Conservation (phyloP, 2,797 vertebrate genomes). For the Sibirionetta formosa region DNA sequence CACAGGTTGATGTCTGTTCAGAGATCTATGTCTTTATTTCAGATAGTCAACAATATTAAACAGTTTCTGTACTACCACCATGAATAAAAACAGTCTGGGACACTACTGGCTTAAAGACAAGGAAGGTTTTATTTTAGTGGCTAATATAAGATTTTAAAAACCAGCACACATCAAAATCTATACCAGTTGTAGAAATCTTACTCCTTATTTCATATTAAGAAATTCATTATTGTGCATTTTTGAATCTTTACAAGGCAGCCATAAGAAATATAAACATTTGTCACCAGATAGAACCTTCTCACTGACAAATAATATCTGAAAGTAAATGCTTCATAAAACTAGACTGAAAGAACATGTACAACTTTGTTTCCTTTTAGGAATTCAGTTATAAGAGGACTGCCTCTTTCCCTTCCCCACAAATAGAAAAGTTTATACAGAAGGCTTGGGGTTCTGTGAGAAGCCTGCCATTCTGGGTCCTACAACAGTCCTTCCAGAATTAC, state of each 20-base stretch:
- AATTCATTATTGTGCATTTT: constrained; percentile 78
- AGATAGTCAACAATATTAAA: neutral
- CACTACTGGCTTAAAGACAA: constrained; percentile 75
- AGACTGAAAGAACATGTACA: constrained; percentile 61
- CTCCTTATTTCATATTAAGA: constrained; percentile 73
- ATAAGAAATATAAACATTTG: constrained; percentile 77
- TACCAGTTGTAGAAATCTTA: constrained; percentile 81
- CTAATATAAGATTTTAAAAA: constrained; percentile 80
- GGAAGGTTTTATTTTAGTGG: constrained; percentile 81
- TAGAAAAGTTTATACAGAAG: constrained; percentile 41
- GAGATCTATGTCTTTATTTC: neutral
- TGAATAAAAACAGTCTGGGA: constrained; percentile 11
- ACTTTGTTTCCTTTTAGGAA: constrained; percentile 39
- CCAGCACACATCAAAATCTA: constrained; percentile 83
- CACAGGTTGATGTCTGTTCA: neutral
- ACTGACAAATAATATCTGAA: constrained; percentile 73
- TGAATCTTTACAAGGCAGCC: constrained; percentile 81
- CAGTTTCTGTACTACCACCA: neutral
- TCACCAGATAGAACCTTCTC: constrained; percentile 71
- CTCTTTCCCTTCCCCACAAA: neutral
- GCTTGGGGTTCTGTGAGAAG: constrained; percentile 39
- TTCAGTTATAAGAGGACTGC: constrained; percentile 1
- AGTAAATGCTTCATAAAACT: constrained; percentile 74
- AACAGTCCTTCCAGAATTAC: neutral
- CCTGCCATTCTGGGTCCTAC: constrained; percentile 1